Percentiles rank a stretch among this genome's conserved stretches.
Evolutionary conservation across 2,888 invertebrate species (phyloP).

Genomic region (Macaria notata): DNA sequence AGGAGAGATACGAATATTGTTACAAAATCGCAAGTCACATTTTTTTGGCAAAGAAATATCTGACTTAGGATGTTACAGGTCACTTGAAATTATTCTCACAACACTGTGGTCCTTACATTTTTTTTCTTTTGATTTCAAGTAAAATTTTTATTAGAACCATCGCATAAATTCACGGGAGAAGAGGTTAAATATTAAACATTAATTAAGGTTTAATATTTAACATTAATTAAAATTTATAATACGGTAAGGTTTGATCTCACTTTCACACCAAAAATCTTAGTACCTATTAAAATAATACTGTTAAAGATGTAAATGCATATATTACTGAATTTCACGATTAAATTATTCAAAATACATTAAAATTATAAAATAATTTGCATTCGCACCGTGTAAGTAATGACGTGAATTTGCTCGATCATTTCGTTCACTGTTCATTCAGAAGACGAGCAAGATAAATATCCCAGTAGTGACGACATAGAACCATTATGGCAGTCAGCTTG

Average conservation of each 20-base stretch:
- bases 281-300: too few relatives aligned
- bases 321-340: background rate
- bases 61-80: background rate
- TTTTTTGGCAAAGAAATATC: too few relatives aligned
- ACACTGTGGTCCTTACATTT: background rate
- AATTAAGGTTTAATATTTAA: too few relatives aligned
- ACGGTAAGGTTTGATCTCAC: too few relatives aligned
- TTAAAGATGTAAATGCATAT: background rate
- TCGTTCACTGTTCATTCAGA: constrained; percentile 27
- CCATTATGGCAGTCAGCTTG: constrained; percentile 5
- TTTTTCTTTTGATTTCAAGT: background rate
- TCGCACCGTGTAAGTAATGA: constrained; percentile 21
- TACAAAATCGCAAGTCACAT: too few relatives aligned
- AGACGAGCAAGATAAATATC: constrained; percentile 25
- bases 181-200: too few relatives aligned
- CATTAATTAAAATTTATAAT: too few relatives aligned
- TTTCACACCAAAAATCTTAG: too few relatives aligned
- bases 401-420: constrained; percentile 27
- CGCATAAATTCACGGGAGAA: background rate
- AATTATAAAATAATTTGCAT: constrained; percentile 3
- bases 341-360: too few relatives aligned
- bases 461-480: constrained; percentile 11
- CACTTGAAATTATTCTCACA: too few relatives aligned
- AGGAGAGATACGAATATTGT: background rate
- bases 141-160: background rate